phyloP scores from a whole-genome alignment of 2,888 invertebrate genomes.

The Melolontha melolontha region DNA sequence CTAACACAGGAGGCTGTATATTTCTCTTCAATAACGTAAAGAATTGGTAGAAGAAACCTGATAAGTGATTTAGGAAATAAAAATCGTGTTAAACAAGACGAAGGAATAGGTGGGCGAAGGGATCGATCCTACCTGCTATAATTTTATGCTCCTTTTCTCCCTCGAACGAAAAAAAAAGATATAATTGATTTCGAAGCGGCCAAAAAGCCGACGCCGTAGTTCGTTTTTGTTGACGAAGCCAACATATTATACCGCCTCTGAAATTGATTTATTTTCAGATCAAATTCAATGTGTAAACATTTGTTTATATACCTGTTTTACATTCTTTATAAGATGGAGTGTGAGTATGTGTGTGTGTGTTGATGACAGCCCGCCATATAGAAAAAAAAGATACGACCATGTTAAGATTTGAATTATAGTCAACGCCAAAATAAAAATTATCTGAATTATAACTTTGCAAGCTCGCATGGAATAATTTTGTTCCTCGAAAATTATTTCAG shows the following conservation, averaged over 20 bases:
- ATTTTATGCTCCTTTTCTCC: conserved; percentile 17
- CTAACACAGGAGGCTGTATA: no score
- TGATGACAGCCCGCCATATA: no score
- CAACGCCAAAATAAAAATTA: no score
- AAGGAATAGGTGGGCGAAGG: background rate
- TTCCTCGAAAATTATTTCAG: no score
- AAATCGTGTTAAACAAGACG: conserved; percentile 17
- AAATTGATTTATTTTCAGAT: conserved; percentile 35
- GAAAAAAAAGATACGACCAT: no score
- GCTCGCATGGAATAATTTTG: no score
- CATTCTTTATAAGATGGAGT: conserved; percentile 37
- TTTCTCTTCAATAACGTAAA: no score
- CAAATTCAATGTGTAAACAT: conserved; percentile 40
- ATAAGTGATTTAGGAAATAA: conserved; percentile 2
- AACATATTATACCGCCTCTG: conserved; percentile 25
- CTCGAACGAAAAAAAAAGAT: conserved; percentile 13
- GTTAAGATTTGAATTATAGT: no score
- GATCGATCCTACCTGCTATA: conserved; percentile 16
- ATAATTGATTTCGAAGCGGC: conserved; percentile 17
- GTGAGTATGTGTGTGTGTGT: no score
- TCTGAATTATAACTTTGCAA: no score
- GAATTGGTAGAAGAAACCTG: no score
- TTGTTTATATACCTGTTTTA: conserved; percentile 43
- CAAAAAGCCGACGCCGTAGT: conserved; percentile 1
- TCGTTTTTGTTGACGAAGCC: conserved; percentile 16